A percentile compares a stretch with the other conserved stretches of the same genome.
These are phyloP conservation scores for Phoebastria nigripes DNA, from an alignment of 2,797 vertebrate species.

Conservation along the genomic window DNA sequence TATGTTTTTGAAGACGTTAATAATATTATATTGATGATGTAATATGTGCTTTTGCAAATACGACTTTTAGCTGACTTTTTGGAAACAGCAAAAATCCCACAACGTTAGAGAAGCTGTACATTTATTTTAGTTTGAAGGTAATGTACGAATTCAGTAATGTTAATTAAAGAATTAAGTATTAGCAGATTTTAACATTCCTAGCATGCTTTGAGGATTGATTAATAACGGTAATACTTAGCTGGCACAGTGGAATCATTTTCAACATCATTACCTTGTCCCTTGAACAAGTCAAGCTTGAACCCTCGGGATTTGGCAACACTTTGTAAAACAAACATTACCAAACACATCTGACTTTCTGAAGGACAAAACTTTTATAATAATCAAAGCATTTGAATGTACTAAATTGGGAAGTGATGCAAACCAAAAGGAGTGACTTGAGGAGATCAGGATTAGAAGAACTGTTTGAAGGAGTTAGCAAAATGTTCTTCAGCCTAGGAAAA, in stretches of 20 bases:
- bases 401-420: not conserved
- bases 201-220: constrained; percentile 43
- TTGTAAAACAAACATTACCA: constrained; percentile 27
- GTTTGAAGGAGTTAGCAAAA: not conserved
- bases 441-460: not conserved
- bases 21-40: not conserved
- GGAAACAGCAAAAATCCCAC: not conserved
- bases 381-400: not conserved
- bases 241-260: constrained; percentile 52
- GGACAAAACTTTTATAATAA: constrained; percentile 13
- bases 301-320: constrained; percentile 12
- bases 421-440: not conserved
- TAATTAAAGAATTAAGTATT: constrained; percentile 37
- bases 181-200: constrained; percentile 40
- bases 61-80: not conserved
- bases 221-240: constrained; percentile 38
- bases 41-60: not conserved
- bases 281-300: constrained; percentile 25
- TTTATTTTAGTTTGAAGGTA: not conserved
- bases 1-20: not conserved
- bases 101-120: not conserved
- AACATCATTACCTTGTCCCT: constrained; percentile 54
- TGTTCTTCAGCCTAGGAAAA: not conserved
- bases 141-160: not conserved
- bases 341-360: constrained; percentile 43